Percentiles rank a stretch among this genome's conserved stretches.
phyloP scores from a whole-genome alignment of 30 jellyfish, hydroid and myxozoan species.

The Hydra vulgaris region DNA sequence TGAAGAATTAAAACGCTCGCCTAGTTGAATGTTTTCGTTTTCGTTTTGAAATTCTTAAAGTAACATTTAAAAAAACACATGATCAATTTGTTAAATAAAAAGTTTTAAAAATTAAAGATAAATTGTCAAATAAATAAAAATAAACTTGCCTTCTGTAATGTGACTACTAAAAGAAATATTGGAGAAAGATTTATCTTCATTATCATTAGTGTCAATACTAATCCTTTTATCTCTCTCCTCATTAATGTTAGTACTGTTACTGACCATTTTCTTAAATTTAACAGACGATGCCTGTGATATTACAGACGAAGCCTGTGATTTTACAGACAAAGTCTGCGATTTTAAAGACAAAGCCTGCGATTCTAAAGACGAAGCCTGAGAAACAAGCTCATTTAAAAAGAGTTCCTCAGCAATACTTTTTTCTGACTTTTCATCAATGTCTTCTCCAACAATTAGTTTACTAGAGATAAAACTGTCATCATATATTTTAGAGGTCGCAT shows the following conservation, averaged over 20 bases:
- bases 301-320: background rate
- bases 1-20: constrained; percentile 42
- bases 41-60: background rate
- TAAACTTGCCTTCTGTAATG: background rate
- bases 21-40: constrained; percentile 9
- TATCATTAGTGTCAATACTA: too few species aligned
- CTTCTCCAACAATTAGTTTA: background rate
- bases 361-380: background rate
- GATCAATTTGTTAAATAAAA: too few species aligned
- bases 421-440: background rate
- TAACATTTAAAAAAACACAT: too few species aligned
- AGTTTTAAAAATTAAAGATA: too few species aligned
- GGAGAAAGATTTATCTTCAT: background rate
- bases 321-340: background rate
- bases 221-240: background rate
- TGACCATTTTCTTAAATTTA: background rate
- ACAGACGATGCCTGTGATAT: background rate
- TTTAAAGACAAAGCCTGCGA: background rate
- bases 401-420: background rate
- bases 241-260: background rate
- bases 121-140: too few species aligned
- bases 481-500: background rate
- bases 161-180: background rate
- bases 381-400: background rate
- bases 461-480: background rate